Conservation (phyloP, 2,797 vertebrate genomes). For the Merluccius polli region DNA sequence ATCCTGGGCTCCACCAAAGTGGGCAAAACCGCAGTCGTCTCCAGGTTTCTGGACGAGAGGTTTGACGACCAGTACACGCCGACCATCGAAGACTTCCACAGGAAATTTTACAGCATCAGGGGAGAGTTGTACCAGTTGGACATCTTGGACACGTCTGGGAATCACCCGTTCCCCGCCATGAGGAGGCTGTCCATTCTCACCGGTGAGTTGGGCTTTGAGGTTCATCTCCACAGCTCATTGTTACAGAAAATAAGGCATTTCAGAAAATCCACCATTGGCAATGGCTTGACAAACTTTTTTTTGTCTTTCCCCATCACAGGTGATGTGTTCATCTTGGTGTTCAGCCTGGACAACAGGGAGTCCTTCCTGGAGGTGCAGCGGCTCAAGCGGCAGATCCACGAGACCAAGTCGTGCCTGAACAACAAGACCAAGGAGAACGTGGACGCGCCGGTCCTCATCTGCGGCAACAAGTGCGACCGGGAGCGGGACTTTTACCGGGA, state of each 20-base stretch:
- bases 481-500: conserved; percentile 89
- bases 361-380: conserved; percentile 95
- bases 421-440: conserved; percentile 94
- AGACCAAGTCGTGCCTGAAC: conserved; percentile 93
- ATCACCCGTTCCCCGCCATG: conserved; percentile 96
- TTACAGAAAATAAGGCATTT: not conserved
- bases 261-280: too few species aligned
- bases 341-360: conserved; percentile 93
- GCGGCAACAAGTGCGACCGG: conserved; percentile 93
- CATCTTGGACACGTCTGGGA: conserved; percentile 96
- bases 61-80: conserved; percentile 97
- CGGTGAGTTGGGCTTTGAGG: conserved; percentile 72
- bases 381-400: conserved; percentile 92
- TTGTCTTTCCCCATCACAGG: conserved; percentile 71
- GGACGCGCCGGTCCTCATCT: conserved; percentile 93
- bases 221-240: not conserved
- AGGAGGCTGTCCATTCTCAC: conserved; percentile 96
- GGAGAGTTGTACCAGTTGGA: conserved; percentile 95
- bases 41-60: conserved; percentile 90
- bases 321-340: conserved; percentile 94
- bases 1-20: conserved; percentile 97
- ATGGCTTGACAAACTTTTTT: not conserved
- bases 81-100: conserved; percentile 97
- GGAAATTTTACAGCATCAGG: conserved; percentile 96
- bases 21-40: conserved; percentile 95